These are phyloP conservation scores for Scylla paramamosain DNA, from an alignment of 1,140 invertebrate species.

Conservation along the genomic window DNA sequence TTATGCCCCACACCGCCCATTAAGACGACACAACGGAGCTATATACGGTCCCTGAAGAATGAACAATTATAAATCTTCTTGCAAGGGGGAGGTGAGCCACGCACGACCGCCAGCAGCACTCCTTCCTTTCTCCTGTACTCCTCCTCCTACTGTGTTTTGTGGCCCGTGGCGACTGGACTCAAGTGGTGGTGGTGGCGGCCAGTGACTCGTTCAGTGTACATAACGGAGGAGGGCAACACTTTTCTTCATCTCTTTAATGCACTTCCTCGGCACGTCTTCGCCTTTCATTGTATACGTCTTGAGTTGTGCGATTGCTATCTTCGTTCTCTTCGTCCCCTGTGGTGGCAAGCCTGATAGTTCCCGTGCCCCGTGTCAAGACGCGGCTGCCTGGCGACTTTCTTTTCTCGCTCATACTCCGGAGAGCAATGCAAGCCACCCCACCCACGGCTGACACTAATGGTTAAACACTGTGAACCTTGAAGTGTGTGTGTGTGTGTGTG, in stretches of 20 bases:
- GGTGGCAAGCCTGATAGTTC: neutral
- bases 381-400: neutral
- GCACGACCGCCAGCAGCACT: neutral
- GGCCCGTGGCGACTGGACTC: neutral
- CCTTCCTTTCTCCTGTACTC: neutral
- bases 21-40: neutral
- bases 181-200: neutral
- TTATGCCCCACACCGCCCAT: neutral
- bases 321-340: neutral
- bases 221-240: neutral
- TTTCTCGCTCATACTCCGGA: neutral
- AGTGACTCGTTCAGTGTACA: neutral
- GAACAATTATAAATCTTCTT: constrained; percentile 5
- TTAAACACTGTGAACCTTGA: neutral
- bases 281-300: neutral
- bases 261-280: neutral
- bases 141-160: neutral
- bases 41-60: neutral
- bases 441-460: neutral
- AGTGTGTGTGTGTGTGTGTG: constrained; percentile 43
- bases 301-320: neutral
- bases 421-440: neutral
- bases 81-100: neutral
- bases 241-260: neutral
- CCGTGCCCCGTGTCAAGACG: neutral